Evolutionary conservation across 2,888 invertebrate genomes (phyloP), one percentile per base, ranked within the genome.

Genomic region (Rhagonycha lutea): DNA sequence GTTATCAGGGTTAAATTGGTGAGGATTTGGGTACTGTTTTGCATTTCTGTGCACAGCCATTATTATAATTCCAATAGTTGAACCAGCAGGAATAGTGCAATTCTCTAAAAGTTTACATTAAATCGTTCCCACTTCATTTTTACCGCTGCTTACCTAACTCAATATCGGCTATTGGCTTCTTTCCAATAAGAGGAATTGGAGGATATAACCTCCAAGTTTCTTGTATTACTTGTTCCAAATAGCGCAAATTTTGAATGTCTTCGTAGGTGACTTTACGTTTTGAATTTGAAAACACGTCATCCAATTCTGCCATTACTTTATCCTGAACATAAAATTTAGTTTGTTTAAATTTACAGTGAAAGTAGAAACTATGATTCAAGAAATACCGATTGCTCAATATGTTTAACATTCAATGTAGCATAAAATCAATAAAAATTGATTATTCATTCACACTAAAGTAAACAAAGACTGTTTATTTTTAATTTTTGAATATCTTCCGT

Each of bases 1-100:
- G 84, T 94, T 93, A 83, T 94, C 81, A 0, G 94, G 94, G 84
- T 94, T 89, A 86, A 94, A 94, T 61, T 89, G 89, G 4, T 92
- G 88, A 0, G 94, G 93, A 77, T 93, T 90, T 70, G 91, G 89
- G 84, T 91, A 94, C 84, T 92, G 89, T 78, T 91, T 88, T 0
- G 90, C 87, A 76, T 91, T 90, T 73, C 94, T 91, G 83, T 94
- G 94, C 63, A 93, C 87, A 81, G 90, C 68, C 77, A 76, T 78
- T 60, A 79, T 78, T n/a, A 81, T 76, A 60, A 82, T 75, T 18
- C 70, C 78, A 8, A 80, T 70, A 11, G 79, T 78, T 28, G 78
- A 76, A 11, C 70, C 72, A 71, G 73, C 77, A 4, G 82, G 82
- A 9, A 82, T 69, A 10, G 73, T 63, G 60, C 77, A 81, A 24